A percentile compares a stretch with the other conserved stretches of the same genome.
phyloP scores from a whole-genome alignment of 2,888 invertebrate genomes.

The Eueremaeus valkanovi region DNA sequence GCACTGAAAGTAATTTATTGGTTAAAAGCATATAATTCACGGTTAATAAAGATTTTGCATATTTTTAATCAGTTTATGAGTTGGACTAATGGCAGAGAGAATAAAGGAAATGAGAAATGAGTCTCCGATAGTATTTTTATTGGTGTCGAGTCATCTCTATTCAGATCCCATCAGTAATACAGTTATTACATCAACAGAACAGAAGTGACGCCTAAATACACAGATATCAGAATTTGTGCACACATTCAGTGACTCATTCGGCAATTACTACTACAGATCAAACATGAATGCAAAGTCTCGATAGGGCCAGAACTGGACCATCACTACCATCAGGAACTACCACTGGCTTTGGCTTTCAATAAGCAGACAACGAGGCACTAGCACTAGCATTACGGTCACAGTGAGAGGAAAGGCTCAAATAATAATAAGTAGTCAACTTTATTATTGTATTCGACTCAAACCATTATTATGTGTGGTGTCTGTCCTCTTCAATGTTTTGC shows the following conservation, averaged over 20 bases:
- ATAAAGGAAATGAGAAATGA: background rate
- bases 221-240: background rate
- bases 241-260: background rate
- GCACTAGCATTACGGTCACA: background rate
- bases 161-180: background rate
- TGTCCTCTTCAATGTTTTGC: background rate
- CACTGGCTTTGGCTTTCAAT: background rate
- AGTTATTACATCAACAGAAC: background rate
- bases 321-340: too few relatives aligned
- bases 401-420: background rate
- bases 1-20: background rate
- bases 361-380: background rate
- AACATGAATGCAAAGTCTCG: background rate
- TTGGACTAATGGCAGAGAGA: background rate
- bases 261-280: background rate
- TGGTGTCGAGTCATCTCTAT: conserved; percentile 1
- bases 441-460: background rate
- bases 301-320: background rate
- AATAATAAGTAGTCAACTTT: background rate
- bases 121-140: background rate
- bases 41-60: background rate
- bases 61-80: background rate
- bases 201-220: background rate
- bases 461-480: background rate
- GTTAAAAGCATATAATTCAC: background rate